These are phyloP conservation scores for Nyleta sp. DNA, from an alignment of 2,888 invertebrate species.

Conservation along the genomic window DNA sequence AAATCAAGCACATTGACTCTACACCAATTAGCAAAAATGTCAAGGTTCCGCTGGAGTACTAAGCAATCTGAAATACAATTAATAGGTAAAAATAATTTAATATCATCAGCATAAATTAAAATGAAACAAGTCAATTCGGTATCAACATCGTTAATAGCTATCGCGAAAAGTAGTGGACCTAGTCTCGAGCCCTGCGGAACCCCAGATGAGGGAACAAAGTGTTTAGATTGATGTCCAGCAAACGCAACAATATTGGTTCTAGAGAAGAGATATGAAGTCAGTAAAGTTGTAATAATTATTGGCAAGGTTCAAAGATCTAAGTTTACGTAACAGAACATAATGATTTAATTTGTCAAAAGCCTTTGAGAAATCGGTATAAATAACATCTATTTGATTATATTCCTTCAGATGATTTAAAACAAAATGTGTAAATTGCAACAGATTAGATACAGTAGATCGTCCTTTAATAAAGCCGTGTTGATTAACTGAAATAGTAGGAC, in stretches of 20 bases:
- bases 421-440: not conserved
- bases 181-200: not conserved
- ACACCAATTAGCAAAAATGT: not conserved
- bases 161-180: not conserved
- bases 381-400: not conserved
- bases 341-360: not conserved
- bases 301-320: not conserved
- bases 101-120: not conserved
- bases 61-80: not conserved
- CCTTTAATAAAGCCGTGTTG: conserved; percentile 9
- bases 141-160: not conserved
- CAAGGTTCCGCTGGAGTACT: not conserved
- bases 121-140: not conserved
- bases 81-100: conserved; percentile 3
- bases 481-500: not conserved
- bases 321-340: not conserved
- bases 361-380: too few relatives aligned
- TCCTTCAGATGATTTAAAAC: not conserved
- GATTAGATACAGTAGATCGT: not conserved
- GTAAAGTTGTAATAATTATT: not conserved
- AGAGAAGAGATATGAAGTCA: not conserved
- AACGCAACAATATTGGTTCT: not conserved
- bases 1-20: too few relatives aligned
- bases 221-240: not conserved
- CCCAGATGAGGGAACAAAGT: not conserved